Evolutionary conservation across 1,140 invertebrate species (phyloP).

Genomic region (Drosophila subobscura): DNA sequence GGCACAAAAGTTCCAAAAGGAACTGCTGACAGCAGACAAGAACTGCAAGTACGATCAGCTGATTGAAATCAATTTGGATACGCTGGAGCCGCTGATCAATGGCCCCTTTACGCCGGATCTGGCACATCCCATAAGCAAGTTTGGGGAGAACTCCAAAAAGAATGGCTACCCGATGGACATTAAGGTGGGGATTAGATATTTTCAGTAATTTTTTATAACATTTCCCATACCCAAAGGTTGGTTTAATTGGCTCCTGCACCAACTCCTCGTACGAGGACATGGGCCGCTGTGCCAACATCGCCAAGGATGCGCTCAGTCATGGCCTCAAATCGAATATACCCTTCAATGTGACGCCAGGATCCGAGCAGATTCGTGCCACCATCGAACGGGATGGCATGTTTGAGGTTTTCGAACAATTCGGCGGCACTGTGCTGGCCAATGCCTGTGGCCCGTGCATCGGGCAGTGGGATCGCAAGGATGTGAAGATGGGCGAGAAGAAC

Average conservation of each 20-base stretch:
- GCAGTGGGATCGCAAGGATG: slow-evolving; percentile 98
- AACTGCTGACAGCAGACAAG: slow-evolving; percentile 92
- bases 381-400: slow-evolving; percentile 99
- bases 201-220: too few relatives aligned
- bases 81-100: slow-evolving; percentile 98
- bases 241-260: slow-evolving; percentile 99
- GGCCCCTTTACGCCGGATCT: slow-evolving; percentile 99
- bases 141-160: slow-evolving; percentile 93
- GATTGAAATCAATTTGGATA: slow-evolving; percentile 90
- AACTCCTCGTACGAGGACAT: slow-evolving; percentile 99
- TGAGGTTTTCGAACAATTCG: slow-evolving; percentile 87
- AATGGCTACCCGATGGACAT: slow-evolving; percentile 98
- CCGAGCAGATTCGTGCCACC: slow-evolving; percentile 99
- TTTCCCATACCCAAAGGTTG: too few relatives aligned
- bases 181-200: slow-evolving; percentile 87
- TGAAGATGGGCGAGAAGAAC: slow-evolving; percentile 99
- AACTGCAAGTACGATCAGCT: slow-evolving; percentile 94
- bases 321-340: slow-evolving; percentile 97
- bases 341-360: slow-evolving; percentile 99
- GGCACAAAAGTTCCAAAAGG: slow-evolving; percentile 90
- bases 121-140: slow-evolving; percentile 97
- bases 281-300: slow-evolving; percentile 97
- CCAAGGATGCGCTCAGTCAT: slow-evolving; percentile 94
- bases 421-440: slow-evolving; percentile 94
- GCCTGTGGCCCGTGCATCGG: slow-evolving; percentile 99